Evolutionary conservation across 2,888 invertebrate species (phyloP), one percentile per base, ranked within the genome.

Genomic region (Tinea pellionella): DNA sequence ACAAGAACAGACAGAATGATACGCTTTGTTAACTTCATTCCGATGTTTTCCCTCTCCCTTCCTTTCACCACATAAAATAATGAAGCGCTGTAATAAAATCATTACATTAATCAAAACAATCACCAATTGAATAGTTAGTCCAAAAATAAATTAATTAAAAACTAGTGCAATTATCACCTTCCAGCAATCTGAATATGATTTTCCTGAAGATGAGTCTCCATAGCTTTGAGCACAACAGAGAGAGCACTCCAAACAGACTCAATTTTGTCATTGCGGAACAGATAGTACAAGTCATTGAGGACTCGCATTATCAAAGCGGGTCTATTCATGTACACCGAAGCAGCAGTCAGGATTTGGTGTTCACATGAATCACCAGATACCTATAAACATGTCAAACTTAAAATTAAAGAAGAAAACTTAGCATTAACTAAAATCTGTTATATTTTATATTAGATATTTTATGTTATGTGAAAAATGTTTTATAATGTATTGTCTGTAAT

Each of bases 11-110:
- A 92, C 0, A 92, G 91, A 60, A 97, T 94, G 62, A 97, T 94
- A 68, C 92, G 91, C 70, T 91, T 89, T 71, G 95, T 95, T 62
- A 95, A 87, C 67, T 90, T 90, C 13, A 92, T 90, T 29, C 92
- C 93, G 64, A 96, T 89, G 65, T 90, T 89, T 6, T 89, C 89
- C 66, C 92, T 93, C 69, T 95, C 94, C 64, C 93, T 93, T 47
- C 94, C 94, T 80, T 97, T 97, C 1, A 97, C 95, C 67, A 98
- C 96, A 79, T 98, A 98, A 85, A 97, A 98, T 62, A 98, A 84
- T 6, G 96, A 96, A 3, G 98, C 98, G 83, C 97, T 97, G 78
- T 53, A 85, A 81, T 18, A 57, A 30, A 57, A 19, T 16, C n/a
- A 18, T n/a, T 51, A 24, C 18, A 59, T 37, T 9, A n/a, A n/a